Conservation (phyloP, 2,888 invertebrate species). For the Rhagonycha fulva region DNA sequence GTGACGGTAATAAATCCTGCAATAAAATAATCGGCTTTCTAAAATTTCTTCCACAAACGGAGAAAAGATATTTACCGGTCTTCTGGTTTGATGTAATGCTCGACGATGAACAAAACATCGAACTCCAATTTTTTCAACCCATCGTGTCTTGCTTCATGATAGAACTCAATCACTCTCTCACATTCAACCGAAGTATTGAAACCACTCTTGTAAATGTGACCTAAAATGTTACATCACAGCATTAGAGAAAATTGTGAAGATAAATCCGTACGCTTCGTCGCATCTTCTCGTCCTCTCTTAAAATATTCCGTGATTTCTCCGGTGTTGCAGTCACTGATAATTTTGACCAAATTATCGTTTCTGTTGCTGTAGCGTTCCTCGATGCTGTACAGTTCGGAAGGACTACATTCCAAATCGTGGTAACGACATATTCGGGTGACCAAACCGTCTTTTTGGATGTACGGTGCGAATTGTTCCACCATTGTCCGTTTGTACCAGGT, state of each 20-base stretch:
- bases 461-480: constrained; percentile 78
- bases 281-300: constrained; percentile 68
- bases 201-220: constrained; percentile 50
- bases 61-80: constrained; percentile 51
- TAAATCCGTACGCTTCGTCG: constrained; percentile 62
- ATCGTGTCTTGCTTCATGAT: constrained; percentile 68
- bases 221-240: constrained; percentile 41
- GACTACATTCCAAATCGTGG: constrained; percentile 62
- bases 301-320: constrained; percentile 65
- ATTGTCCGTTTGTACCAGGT: constrained; percentile 74
- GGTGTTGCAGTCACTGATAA: constrained; percentile 58
- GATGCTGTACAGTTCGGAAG: constrained; percentile 49
- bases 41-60: not conserved
- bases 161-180: constrained; percentile 57
- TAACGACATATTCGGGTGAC: constrained; percentile 65
- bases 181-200: constrained; percentile 44
- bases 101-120: constrained; percentile 58
- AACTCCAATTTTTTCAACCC: constrained; percentile 66
- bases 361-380: constrained; percentile 70
- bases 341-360: constrained; percentile 64
- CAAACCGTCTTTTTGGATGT: constrained; percentile 74
- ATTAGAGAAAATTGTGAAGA: not conserved
- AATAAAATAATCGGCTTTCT: constrained; percentile 10
- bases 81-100: constrained; percentile 62
- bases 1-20: constrained; percentile 50